Percentiles rank a stretch among this genome's conserved stretches.
Conservation (phyloP, 2,797 vertebrate genomes). For the Phataginus tricuspis region DNA sequence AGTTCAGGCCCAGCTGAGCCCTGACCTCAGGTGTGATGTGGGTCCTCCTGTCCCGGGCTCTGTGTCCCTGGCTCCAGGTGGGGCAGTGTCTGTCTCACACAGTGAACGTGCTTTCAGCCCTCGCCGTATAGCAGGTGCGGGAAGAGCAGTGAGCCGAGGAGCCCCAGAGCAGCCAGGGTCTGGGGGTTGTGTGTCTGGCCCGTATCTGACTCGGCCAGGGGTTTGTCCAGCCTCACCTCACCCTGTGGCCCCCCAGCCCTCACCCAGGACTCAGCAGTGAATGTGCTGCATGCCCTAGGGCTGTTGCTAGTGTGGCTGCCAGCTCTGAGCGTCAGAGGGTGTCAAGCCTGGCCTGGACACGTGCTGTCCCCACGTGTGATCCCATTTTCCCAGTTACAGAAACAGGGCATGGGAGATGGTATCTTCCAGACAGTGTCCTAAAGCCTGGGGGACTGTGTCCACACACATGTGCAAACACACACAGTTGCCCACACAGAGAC, state of each 20-base stretch:
- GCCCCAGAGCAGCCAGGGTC: neutral
- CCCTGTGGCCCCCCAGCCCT: neutral
- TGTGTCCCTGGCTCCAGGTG: too few species aligned
- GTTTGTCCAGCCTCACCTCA: neutral
- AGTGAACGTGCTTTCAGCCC: rapidly evolving
- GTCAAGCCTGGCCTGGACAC: too few species aligned
- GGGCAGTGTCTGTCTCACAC: rapidly evolving
- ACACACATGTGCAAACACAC: rapidly evolving
- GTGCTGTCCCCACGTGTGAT: rapidly evolving
- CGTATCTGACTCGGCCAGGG: neutral
- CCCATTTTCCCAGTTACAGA: neutral
- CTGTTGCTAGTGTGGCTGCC: rapidly evolving
- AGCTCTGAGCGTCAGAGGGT: neutral
- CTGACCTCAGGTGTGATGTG: rapidly evolving
- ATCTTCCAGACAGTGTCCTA: neutral
- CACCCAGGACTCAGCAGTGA: neutral
- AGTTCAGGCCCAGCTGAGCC: neutral
- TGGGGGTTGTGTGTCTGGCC: neutral
- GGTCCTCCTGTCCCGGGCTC: too few species aligned
- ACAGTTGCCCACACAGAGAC: too few species aligned
- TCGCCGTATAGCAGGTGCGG: neutral
- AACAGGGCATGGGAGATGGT: neutral
- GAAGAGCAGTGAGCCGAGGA: neutral
- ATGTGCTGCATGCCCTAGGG: neutral
- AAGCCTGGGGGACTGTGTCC: neutral